These are phyloP conservation scores for Anolis carolinensis DNA, from an alignment of 2,113 vertebrate genomes.

Conservation along the genomic window DNA sequence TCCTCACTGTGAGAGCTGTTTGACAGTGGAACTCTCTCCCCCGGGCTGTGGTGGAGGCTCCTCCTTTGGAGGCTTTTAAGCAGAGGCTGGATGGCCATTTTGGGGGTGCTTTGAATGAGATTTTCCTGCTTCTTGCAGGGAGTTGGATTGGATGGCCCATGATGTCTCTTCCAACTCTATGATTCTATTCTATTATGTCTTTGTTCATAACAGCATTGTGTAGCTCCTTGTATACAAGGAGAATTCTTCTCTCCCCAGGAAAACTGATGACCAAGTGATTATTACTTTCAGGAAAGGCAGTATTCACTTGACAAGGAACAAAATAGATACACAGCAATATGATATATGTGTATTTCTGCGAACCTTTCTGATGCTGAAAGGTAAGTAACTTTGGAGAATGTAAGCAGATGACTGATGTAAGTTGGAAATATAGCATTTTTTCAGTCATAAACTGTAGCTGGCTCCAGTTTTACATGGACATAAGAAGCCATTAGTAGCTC, in stretches of 20 bases:
- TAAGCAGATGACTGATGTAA: neutral
- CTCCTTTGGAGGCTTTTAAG: too few relatives aligned
- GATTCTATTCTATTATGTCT: too few relatives aligned
- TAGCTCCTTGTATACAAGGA: neutral
- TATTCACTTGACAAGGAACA: conserved; percentile 6
- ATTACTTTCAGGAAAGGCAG: neutral
- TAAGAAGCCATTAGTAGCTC: conserved; percentile 8
- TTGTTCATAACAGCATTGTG: neutral
- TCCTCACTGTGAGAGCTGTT: too few relatives aligned
- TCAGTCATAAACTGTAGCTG: conserved; percentile 19
- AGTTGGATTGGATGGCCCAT: too few relatives aligned
- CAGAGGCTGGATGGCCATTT: too few relatives aligned
- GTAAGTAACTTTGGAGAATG: neutral
- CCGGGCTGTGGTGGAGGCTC: too few relatives aligned
- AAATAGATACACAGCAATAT: neutral
- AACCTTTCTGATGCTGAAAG: neutral
- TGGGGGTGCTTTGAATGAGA: too few relatives aligned
- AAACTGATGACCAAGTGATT: conserved; percentile 4
- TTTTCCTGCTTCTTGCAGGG: too few relatives aligned
- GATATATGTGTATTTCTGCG: neutral
- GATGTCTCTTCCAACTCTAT: too few relatives aligned
- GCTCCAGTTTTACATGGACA: conserved; percentile 31
- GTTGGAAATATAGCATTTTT: neutral
- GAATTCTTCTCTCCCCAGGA: neutral
- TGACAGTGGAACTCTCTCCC: too few relatives aligned